phyloP scores from a whole-genome alignment of 2,888 invertebrate genomes.

The Clusia tigrina region DNA sequence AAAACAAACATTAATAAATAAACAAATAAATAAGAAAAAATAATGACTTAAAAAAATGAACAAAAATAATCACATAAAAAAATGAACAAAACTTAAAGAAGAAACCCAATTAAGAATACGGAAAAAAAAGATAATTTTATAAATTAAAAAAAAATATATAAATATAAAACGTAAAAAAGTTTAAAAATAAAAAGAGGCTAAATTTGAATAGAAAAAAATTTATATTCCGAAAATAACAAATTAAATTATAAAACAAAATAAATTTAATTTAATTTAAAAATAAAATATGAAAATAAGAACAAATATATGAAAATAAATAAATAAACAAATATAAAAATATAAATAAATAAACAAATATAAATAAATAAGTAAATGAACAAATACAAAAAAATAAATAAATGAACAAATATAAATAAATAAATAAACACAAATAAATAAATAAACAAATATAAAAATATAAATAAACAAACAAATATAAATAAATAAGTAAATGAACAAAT shows the following conservation, averaged over 20 bases:
- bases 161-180: too few species aligned
- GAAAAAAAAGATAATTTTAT: too few species aligned
- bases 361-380: neutral
- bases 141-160: too few species aligned
- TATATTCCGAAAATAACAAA: too few species aligned
- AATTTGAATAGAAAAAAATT: too few species aligned
- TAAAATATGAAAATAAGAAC: conserved; percentile 8
- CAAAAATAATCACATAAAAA: too few species aligned
- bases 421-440: neutral
- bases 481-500: conserved; percentile 21
- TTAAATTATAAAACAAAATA: neutral
- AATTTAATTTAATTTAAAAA: conserved; percentile 23
- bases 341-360: too few species aligned
- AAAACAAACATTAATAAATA: too few species aligned
- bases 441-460: neutral
- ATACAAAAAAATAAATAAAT: conserved; percentile 20
- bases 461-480: conserved; percentile 1
- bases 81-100: too few species aligned
- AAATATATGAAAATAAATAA: conserved; percentile 17
- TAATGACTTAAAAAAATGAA: neutral
- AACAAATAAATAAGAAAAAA: neutral
- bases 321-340: too few species aligned
- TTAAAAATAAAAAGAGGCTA: too few species aligned
- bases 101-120: too few species aligned
- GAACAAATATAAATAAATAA: conserved; percentile 3